A percentile compares a stretch with the other conserved stretches of the same genome.
phyloP scores from a whole-genome alignment of 2,113 vertebrate species.

The Cranoglanis bouderius region DNA sequence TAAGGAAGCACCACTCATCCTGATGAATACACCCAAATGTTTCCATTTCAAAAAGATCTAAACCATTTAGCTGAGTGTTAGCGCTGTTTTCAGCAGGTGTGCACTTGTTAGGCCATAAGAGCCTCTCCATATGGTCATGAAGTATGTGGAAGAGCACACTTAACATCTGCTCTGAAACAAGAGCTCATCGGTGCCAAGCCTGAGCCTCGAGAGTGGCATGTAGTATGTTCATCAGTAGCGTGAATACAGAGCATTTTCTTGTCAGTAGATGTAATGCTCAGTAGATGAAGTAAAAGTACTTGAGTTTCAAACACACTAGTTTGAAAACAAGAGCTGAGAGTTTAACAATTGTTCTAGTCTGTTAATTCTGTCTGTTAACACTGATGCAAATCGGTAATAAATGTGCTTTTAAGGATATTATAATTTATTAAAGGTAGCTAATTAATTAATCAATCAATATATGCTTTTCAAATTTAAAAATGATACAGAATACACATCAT shows the following conservation, averaged over 20 bases:
- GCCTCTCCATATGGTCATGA: conserved; percentile 21
- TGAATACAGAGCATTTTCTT: neutral
- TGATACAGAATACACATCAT: neutral
- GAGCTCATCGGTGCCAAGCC: conserved; percentile 14
- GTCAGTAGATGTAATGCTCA: neutral
- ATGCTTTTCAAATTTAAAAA: neutral
- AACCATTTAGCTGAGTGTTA: neutral
- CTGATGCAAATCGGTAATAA: neutral
- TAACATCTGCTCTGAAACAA: conserved; percentile 51
- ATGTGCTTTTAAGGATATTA: neutral
- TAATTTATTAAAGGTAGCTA: neutral
- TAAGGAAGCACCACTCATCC: neutral
- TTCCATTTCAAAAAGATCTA: conserved; percentile 33
- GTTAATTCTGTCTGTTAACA: neutral
- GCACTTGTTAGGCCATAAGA: conserved; percentile 13
- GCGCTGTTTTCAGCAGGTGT: neutral
- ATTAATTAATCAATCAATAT: neutral
- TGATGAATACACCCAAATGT: neutral
- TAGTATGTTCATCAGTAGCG: neutral
- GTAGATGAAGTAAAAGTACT: neutral
- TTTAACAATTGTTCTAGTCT: neutral
- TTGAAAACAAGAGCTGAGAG: neutral
- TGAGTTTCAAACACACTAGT: no score
- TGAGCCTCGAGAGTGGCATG: neutral
- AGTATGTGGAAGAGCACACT: conserved; percentile 49